phyloP scores from a whole-genome alignment of 2,888 invertebrate species.

The Hirtodrosophila confusa region DNA sequence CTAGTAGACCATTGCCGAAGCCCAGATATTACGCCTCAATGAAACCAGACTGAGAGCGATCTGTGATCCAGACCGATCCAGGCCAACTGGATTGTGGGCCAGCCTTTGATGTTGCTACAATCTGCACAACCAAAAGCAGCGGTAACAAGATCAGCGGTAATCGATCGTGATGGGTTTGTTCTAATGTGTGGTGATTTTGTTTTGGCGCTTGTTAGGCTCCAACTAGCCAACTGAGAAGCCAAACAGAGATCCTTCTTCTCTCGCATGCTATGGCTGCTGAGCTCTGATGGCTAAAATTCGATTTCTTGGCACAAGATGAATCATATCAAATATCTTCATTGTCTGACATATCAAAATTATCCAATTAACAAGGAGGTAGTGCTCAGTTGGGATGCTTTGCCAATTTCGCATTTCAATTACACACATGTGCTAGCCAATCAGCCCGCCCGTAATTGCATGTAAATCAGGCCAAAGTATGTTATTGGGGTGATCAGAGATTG shows the following conservation, averaged over 20 bases:
- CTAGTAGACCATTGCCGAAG: constrained; percentile 11
- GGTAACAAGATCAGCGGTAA: constrained; percentile 29
- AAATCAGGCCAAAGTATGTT: too few relatives aligned
- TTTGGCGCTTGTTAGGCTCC: constrained; percentile 41
- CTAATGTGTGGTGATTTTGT: constrained; percentile 59
- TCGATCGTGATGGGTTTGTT: constrained; percentile 65
- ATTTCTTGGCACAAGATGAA: too few relatives aligned
- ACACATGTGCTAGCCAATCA: not conserved
- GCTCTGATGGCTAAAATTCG: too few relatives aligned
- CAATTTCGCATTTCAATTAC: too few relatives aligned
- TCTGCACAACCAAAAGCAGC: constrained; percentile 15
- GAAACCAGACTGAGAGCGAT: constrained; percentile 16
- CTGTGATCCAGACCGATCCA: not conserved
- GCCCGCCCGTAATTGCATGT: too few relatives aligned
- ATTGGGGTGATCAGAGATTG: too few relatives aligned
- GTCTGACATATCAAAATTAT: too few relatives aligned
- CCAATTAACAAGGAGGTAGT: too few relatives aligned
- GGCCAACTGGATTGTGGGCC: constrained; percentile 44
- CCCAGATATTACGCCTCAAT: constrained; percentile 44
- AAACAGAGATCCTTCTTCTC: too few relatives aligned
- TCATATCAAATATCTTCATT: too few relatives aligned
- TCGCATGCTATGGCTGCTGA: too few relatives aligned
- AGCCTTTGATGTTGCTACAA: constrained; percentile 54
- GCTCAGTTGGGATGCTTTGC: too few relatives aligned
- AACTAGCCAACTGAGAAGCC: not conserved